phyloP scores from a whole-genome alignment of 2,113 vertebrate genomes.

The Blennius ocellaris region DNA sequence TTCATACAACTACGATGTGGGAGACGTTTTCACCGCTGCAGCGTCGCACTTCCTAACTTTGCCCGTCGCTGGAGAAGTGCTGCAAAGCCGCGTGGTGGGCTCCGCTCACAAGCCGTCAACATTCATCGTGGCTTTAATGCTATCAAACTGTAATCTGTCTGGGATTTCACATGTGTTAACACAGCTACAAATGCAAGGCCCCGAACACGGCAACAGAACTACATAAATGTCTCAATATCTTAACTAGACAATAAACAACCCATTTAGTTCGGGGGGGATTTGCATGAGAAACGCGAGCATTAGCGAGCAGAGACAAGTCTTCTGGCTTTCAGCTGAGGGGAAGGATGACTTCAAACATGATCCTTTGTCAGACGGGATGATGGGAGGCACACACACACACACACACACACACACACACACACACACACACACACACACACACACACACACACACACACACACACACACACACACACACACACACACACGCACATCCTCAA shows the following conservation, averaged over 20 bases:
- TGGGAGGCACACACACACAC: constrained; percentile 56
- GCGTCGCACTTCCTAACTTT: constrained; percentile 36
- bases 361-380: constrained; percentile 76
- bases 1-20: constrained; percentile 27
- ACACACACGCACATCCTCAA: constrained; percentile 41
- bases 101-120: constrained; percentile 55
- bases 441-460: constrained; percentile 43
- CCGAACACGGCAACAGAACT: constrained; percentile 81
- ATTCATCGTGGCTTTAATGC: constrained; percentile 72
- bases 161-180: constrained; percentile 83
- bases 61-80: constrained; percentile 26
- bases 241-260: constrained; percentile 82
- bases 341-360: constrained; percentile 77
- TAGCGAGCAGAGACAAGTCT: constrained; percentile 72
- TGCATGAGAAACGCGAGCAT: constrained; percentile 83
- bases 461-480: constrained; percentile 44
- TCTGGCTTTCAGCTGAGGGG: constrained; percentile 62
- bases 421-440: constrained; percentile 36
- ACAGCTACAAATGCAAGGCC: constrained; percentile 71
- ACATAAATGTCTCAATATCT: constrained; percentile 82
- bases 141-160: constrained; percentile 82
- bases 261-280: constrained; percentile 80
- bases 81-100: constrained; percentile 39
- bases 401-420: constrained; percentile 45
- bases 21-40: constrained; percentile 43